Evolutionary conservation across 2,797 vertebrate species (phyloP).

Genomic region (Prionace glauca): DNA sequence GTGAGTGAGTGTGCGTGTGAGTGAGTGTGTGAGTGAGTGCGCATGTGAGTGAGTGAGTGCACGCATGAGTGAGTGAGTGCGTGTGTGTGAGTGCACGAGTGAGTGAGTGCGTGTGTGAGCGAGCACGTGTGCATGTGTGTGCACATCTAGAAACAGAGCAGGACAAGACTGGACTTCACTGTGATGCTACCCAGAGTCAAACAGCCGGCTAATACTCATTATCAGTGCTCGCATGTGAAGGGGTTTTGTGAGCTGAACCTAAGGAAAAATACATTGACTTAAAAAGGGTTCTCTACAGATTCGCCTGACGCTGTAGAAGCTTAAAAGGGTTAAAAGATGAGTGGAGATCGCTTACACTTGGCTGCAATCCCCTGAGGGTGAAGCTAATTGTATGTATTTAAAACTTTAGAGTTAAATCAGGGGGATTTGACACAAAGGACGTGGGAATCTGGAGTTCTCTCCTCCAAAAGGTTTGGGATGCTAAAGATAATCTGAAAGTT

Average conservation of each 20-base stretch:
- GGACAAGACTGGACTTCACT: not conserved
- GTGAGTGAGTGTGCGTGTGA: too few relatives aligned
- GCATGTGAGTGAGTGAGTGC: too few relatives aligned
- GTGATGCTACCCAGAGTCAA: not conserved
- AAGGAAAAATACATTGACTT: not conserved
- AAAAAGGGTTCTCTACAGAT: not conserved
- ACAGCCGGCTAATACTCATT: not conserved
- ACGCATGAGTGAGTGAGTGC: too few relatives aligned
- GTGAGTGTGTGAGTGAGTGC: too few relatives aligned
- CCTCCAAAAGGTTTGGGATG: not conserved
- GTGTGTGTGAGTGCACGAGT: not conserved
- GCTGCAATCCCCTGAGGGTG: not conserved
- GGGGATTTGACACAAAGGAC: not conserved
- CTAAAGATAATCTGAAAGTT: not conserved
- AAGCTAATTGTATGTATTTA: not conserved
- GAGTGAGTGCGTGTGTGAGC: too few relatives aligned
- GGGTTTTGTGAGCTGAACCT: not conserved
- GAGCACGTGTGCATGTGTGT: not conserved
- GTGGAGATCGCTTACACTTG: not conserved
- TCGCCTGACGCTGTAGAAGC: not conserved
- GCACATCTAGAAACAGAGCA: not conserved
- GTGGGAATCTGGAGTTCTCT: not conserved
- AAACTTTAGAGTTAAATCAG: not conserved
- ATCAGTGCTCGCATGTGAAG: not conserved
- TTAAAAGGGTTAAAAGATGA: not conserved